Conservation (phyloP, 2,113 vertebrate genomes). For the Euleptes europaea region DNA sequence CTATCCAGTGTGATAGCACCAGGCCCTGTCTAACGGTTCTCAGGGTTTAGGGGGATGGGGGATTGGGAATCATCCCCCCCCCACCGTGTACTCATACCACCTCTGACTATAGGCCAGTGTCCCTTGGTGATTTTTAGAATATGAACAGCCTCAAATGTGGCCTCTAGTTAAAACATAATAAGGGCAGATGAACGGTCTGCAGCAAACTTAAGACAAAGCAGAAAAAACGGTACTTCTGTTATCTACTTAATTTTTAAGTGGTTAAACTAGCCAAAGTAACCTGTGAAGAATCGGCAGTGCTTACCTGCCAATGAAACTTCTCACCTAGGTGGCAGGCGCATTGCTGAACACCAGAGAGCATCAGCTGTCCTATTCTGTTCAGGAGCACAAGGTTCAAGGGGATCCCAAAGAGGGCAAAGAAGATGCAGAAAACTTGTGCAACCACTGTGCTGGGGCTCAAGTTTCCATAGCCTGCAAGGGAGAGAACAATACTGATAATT, state of each 20-base stretch:
- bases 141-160: conserved; percentile 40
- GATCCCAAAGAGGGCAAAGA: conserved; percentile 90
- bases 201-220: conserved; percentile 50
- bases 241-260: conserved; percentile 7
- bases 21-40: too few species aligned
- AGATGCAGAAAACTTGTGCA: conserved; percentile 87
- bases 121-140: too few species aligned
- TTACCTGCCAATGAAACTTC: conserved; percentile 66
- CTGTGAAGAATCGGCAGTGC: background rate
- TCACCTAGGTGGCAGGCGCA: conserved; percentile 46
- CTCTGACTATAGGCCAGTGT: too few species aligned
- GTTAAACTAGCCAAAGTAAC: background rate
- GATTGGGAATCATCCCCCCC: too few species aligned
- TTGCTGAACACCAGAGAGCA: conserved; percentile 72
- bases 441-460: conserved; percentile 77
- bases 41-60: too few species aligned
- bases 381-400: conserved; percentile 89
- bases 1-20: too few species aligned
- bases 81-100: too few species aligned
- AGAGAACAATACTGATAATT: conserved; percentile 21
- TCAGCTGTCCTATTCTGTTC: conserved; percentile 86
- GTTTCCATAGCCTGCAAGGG: conserved; percentile 86
- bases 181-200: conserved; percentile 13
- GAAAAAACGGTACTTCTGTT: conserved; percentile 29
- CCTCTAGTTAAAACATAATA: conserved; percentile 39